phyloP scores from a whole-genome alignment of 2,113 vertebrate genomes.

The Chloropsis hardwickii region DNA sequence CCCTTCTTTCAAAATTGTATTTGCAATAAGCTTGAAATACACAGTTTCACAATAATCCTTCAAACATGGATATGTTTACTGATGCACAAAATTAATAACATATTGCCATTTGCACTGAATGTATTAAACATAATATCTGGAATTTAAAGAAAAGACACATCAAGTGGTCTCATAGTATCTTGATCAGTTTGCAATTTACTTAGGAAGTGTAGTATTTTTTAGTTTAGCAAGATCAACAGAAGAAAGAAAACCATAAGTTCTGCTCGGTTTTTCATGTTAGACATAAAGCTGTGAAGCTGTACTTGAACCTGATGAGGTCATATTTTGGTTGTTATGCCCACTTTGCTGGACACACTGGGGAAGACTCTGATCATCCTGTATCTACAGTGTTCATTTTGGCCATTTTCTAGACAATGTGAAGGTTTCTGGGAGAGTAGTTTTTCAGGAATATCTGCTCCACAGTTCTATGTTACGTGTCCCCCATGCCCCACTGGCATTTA shows the following conservation, averaged over 20 bases:
- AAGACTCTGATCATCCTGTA: background rate
- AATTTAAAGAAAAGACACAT: background rate
- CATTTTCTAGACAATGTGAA: background rate
- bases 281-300: background rate
- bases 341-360: background rate
- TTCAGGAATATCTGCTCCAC: background rate
- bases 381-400: background rate
- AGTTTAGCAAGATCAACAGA: background rate
- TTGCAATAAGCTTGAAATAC: background rate
- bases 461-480: accelerated
- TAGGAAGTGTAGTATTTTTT: background rate
- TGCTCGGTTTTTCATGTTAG: background rate
- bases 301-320: background rate
- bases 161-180: background rate
- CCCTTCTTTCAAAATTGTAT: background rate
- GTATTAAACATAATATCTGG: background rate
- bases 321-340: background rate
- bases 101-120: background rate
- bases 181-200: background rate
- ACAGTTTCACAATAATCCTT: background rate
- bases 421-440: background rate
- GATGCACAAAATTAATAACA: background rate
- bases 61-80: background rate
- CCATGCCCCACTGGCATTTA: background rate
- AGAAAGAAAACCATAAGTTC: background rate